phyloP scores from a whole-genome alignment of 1,140 invertebrate genomes.

The Calliphora vicina region DNA sequence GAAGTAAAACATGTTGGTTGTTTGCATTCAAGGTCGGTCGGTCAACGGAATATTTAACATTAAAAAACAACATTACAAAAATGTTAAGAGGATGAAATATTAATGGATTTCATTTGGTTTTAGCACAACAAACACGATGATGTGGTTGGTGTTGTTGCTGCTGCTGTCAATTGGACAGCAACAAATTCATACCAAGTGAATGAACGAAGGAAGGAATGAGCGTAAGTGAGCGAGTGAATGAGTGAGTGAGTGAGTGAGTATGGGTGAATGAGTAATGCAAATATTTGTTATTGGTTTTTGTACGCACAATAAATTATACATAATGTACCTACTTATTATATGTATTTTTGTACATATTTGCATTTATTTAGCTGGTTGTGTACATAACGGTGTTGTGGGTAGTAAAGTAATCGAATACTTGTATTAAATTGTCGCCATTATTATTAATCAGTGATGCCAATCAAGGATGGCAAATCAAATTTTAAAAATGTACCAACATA shows the following conservation, averaged over 20 bases:
- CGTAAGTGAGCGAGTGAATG: too few species aligned
- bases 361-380: background rate
- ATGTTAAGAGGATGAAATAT: background rate
- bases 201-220: background rate
- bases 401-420: background rate
- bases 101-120: background rate
- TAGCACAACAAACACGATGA: too few species aligned
- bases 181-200: background rate
- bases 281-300: background rate
- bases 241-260: background rate
- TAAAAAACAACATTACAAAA: background rate
- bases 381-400: background rate
- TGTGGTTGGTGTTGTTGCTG: background rate
- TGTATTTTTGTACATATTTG: too few species aligned
- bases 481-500: too few species aligned
- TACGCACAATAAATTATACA: background rate
- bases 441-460: too few species aligned
- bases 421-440: background rate
- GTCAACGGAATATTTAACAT: background rate
- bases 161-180: background rate
- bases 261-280: background rate
- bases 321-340: too few species aligned
- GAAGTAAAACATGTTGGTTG: background rate
- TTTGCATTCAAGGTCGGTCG: slow-evolving; percentile 12
- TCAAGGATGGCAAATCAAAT: too few species aligned